These are phyloP conservation scores for Pinna nobilis DNA, from an alignment of 1,140 invertebrate species.

Conservation along the genomic window DNA sequence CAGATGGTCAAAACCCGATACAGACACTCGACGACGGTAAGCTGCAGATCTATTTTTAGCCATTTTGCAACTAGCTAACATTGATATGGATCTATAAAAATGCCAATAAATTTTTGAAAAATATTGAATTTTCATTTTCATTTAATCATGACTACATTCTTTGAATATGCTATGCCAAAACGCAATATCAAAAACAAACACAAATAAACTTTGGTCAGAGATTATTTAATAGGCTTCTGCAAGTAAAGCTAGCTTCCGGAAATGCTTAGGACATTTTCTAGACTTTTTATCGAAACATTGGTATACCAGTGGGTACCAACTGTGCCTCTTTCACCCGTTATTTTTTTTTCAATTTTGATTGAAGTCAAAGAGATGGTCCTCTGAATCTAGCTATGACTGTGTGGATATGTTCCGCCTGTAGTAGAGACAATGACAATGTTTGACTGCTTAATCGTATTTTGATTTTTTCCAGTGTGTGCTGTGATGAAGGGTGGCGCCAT, in stretches of 20 bases:
- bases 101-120: neutral
- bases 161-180: neutral
- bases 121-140: neutral
- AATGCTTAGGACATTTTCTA: too few relatives aligned
- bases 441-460: neutral
- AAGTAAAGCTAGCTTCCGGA: too few relatives aligned
- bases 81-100: too few relatives aligned
- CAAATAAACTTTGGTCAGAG: neutral
- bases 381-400: neutral
- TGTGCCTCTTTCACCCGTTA: neutral
- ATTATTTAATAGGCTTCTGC: too few relatives aligned
- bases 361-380: neutral
- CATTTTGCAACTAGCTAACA: too few relatives aligned
- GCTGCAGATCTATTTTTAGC: too few relatives aligned
- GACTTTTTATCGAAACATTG: neutral
- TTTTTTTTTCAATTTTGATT: neutral
- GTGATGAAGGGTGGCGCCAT: constrained; percentile 34
- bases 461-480: constrained; percentile 48
- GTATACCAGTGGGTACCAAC: neutral
- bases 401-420: neutral
- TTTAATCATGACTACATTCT: neutral
- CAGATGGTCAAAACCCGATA: constrained; percentile 10
- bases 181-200: neutral
- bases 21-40: constrained; percentile 31
- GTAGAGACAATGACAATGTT: neutral